Percentiles rank a stretch among this genome's conserved stretches.
phyloP scores from a whole-genome alignment of 2,888 invertebrate species.

The Polia nebulosa region DNA sequence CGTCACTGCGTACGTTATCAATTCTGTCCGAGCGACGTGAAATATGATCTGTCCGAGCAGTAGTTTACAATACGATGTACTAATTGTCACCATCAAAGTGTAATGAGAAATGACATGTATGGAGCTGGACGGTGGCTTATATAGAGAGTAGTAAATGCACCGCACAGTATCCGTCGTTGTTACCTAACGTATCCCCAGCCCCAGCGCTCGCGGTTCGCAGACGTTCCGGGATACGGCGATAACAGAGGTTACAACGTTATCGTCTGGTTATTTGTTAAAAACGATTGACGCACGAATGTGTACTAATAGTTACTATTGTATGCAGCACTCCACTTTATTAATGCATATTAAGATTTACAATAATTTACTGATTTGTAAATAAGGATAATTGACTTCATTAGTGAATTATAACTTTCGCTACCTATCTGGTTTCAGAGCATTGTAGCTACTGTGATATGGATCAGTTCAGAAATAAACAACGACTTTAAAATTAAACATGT shows the following conservation, averaged over 20 bases:
- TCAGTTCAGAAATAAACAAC: constrained; percentile 49
- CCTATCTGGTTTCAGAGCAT: neutral
- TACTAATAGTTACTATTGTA: constrained; percentile 59
- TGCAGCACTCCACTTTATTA: constrained; percentile 43
- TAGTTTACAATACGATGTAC: constrained; percentile 58
- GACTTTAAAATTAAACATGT: constrained; percentile 10
- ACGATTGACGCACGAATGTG: constrained; percentile 87
- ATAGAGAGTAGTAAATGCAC: constrained; percentile 81
- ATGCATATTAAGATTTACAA: constrained; percentile 31
- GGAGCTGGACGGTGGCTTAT: constrained; percentile 77
- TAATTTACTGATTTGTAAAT: constrained; percentile 45
- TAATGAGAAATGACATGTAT: constrained; percentile 77
- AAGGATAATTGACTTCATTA: constrained; percentile 39
- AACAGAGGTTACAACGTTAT: constrained; percentile 88
- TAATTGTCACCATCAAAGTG: constrained; percentile 75
- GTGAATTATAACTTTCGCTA: constrained; percentile 25
- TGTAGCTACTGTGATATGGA: neutral
- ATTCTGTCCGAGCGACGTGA: constrained; percentile 63
- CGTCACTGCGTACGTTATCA: constrained; percentile 63
- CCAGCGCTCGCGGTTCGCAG: constrained; percentile 81
- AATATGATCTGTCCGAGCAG: constrained; percentile 68
- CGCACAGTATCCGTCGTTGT: constrained; percentile 67
- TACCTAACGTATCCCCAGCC: constrained; percentile 82
- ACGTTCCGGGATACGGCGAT: constrained; percentile 89
- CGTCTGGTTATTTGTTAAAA: constrained; percentile 86